Percentiles rank a stretch among this genome's conserved stretches.
Conservation (phyloP, 2,888 invertebrate species). For the Mayetiola destructor region DNA sequence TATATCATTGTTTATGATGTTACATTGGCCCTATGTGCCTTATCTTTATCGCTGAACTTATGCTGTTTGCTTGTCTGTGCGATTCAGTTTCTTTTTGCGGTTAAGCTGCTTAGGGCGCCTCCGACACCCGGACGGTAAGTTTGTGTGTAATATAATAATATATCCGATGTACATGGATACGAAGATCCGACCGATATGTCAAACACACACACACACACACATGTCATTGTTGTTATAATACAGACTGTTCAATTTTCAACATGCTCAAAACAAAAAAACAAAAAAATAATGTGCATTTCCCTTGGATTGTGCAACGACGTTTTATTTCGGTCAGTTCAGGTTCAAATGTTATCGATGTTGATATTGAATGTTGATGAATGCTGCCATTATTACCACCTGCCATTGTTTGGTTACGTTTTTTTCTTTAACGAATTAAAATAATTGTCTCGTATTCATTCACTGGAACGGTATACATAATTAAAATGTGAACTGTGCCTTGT, state of each 20-base stretch:
- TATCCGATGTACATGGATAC: neutral
- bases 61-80: conserved; percentile 87
- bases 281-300: neutral
- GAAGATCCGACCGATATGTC: neutral
- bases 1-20: conserved; percentile 84
- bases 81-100: conserved; percentile 85
- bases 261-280: neutral
- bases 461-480: neutral
- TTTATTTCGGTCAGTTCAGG: too few relatives aligned
- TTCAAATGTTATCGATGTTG: too few relatives aligned
- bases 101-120: conserved; percentile 76
- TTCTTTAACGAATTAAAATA: too few relatives aligned
- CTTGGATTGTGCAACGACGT: too few relatives aligned
- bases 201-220: neutral
- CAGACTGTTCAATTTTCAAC: neutral
- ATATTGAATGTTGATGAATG: too few relatives aligned
- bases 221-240: neutral
- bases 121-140: conserved; percentile 54
- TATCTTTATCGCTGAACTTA: conserved; percentile 75
- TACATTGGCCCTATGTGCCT: conserved; percentile 74
- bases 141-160: too few relatives aligned
- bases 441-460: neutral
- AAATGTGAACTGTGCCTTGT: too few relatives aligned
- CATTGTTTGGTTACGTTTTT: too few relatives aligned
- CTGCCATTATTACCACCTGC: too few relatives aligned